Conservation (phyloP, 2,113 vertebrate genomes). For the Spea bombifrons region DNA sequence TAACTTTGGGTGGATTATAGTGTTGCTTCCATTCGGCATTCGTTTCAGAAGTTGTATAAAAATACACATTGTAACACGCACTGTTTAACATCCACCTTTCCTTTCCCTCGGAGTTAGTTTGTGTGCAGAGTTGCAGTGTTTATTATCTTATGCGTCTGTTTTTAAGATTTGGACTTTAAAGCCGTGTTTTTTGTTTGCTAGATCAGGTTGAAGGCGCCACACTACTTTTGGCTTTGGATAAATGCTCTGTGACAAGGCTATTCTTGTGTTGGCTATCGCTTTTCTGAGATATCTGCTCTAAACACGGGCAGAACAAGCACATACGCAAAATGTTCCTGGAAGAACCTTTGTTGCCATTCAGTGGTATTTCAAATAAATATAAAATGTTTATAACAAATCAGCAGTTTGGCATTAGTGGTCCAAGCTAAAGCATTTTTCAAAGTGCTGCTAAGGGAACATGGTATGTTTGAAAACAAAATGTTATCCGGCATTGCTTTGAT, state of each 20-base stretch:
- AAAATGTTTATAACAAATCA: no score
- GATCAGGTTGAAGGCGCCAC: conserved; percentile 25
- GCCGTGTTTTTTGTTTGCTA: neutral
- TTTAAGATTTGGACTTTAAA: neutral
- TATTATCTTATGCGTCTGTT: conserved; percentile 5
- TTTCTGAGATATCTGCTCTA: neutral
- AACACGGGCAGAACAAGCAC: neutral
- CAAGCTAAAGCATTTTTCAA: no score
- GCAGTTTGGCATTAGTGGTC: no score
- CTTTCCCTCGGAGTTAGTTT: neutral
- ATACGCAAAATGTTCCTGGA: no score
- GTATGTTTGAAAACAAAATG: no score
- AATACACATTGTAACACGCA: neutral
- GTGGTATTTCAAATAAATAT: no score
- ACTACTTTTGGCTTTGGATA: conserved; percentile 8
- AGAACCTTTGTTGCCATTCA: no score
- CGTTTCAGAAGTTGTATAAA: neutral
- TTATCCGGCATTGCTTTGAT: no score
- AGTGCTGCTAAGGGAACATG: no score
- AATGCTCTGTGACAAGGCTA: neutral
- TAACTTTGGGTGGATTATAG: neutral
- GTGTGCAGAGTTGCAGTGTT: conserved; percentile 1
- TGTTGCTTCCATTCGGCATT: neutral
- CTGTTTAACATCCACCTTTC: neutral
- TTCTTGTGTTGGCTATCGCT: neutral